Base-by-base conservation (phyloP, 2,888 invertebrate genomes). In the Drosophila neutralis region DNA sequence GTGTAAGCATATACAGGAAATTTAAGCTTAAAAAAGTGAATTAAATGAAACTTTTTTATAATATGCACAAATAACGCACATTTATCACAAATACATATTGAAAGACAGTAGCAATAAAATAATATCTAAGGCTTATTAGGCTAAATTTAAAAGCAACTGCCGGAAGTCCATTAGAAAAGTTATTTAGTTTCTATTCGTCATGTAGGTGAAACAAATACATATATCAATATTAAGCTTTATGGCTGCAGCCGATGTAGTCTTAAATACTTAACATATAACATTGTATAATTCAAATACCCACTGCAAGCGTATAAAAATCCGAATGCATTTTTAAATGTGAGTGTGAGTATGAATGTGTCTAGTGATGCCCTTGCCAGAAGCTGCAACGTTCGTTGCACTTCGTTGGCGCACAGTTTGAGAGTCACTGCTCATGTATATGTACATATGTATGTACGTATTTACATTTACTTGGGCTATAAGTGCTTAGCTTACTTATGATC, bases 401-500 rank as follows among this genome's bases (percentile, higher is more conserved):
- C 76, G 84, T 29, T 90, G 90, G 76, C 63, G 42, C 61, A 82
- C 90, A 87, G 90, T 84, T 84, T 84, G 73, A 82, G 38, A 84
- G 76, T 71, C 83, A 84, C 69, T 72, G 73, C 42, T 42, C 38
- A 31, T 42, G 21, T n/a, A 38, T n/a, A n/a, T n/a, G n/a, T n/a
- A 70, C 10, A 58, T 15, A 36, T 13, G 13, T 27, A n/a, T 27
- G 24, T 36, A 69, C 69, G 70, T 78, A 72, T 79, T 74, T 80
- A 87, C 86, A 84, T 85, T 82, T 85, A 82, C 88, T 87, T 68
- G 70, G 73, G 65, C 83, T 51, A 53, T 74, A 84, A 85, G 89
- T 90, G 87, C 84, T 90, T 85, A 88, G 90, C 89, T 85, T 88
- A 85, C 84, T 85, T 85, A 85, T 88, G 86, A 53, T 87, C 88